phyloP scores from a whole-genome alignment of 2,113 vertebrate species.

The Probosciger aterrimus region DNA sequence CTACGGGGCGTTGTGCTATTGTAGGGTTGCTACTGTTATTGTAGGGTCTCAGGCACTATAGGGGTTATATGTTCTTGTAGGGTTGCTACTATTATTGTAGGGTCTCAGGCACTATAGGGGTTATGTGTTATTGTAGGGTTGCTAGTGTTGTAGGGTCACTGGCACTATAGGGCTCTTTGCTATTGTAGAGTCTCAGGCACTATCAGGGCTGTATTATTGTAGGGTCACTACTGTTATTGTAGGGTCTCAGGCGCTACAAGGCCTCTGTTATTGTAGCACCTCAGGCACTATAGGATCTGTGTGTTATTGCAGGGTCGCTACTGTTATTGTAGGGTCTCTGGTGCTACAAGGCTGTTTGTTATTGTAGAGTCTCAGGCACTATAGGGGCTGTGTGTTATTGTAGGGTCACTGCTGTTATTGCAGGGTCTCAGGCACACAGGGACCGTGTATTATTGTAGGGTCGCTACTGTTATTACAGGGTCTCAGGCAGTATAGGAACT shows the following conservation, averaged over 20 bases:
- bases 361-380: not conserved
- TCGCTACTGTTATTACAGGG: not conserved
- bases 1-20: not conserved
- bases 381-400: too few species aligned
- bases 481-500: not conserved
- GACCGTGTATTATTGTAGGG: not conserved
- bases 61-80: not conserved
- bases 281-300: too few species aligned
- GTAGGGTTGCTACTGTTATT: not conserved
- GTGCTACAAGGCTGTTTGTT: not conserved
- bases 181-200: not conserved
- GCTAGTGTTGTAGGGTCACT: not conserved
- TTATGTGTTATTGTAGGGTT: not conserved
- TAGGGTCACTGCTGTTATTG: not conserved
- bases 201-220: not conserved
- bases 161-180: not conserved
- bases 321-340: not conserved
- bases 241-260: not conserved
- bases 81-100: not conserved
- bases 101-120: fast-evolving
- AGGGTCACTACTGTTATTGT: not conserved
- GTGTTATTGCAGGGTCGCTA: not conserved
- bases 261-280: not conserved
- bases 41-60: too few species aligned
- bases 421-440: not conserved